These are phyloP conservation scores for Tipula unca DNA, from an alignment of 2,888 invertebrate genomes.

Conservation along the genomic window DNA sequence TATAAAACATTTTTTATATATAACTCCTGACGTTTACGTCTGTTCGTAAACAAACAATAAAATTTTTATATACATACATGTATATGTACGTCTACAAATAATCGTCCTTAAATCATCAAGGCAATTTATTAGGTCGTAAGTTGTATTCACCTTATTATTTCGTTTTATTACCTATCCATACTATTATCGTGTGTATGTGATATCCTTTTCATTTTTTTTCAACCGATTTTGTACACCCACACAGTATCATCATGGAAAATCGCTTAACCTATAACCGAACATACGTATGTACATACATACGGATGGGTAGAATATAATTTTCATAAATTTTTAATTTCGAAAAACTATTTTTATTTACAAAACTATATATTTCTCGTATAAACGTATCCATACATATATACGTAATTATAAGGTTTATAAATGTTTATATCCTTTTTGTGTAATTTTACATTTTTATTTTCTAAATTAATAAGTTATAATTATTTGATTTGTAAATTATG, in stretches of 20 bases:
- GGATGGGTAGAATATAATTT: neutral
- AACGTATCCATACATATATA: neutral
- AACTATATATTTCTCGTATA: neutral
- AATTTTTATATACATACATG: neutral
- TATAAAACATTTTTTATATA: neutral
- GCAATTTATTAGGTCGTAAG: slow-evolving; percentile 8
- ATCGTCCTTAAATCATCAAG: neutral
- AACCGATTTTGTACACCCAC: neutral
- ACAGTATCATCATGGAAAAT: neutral
- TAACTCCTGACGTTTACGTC: neutral
- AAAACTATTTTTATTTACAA: neutral
- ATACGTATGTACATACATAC: neutral
- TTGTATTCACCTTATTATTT: slow-evolving; percentile 14
- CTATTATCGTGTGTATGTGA: neutral
- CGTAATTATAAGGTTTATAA: neutral
- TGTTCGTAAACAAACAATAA: neutral
- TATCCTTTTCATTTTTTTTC: neutral
- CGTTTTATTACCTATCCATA: neutral
- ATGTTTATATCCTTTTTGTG: neutral
- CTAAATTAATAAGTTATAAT: neutral
- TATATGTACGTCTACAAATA: neutral
- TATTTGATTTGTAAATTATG: neutral
- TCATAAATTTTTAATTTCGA: neutral
- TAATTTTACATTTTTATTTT: neutral
- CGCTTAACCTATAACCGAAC: neutral